These are phyloP conservation scores for Drosophila mulleri DNA, from an alignment of 2,888 invertebrate genomes.

Conservation along the genomic window DNA sequence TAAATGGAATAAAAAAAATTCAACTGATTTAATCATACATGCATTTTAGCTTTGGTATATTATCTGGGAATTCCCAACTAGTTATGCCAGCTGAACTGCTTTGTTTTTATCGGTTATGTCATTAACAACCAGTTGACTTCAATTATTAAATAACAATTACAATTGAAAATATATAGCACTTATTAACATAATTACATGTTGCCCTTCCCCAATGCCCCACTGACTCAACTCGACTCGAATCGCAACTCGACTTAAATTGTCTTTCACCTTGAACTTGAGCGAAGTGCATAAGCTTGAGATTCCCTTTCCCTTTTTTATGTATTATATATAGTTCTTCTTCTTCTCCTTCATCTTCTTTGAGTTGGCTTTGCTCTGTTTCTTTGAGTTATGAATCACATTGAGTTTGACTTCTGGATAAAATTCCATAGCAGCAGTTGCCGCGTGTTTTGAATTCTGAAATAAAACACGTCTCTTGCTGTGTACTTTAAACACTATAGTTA, in stretches of 20 bases:
- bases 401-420: slow-evolving; percentile 40
- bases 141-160: slow-evolving; percentile 13
- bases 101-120: not conserved
- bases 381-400: slow-evolving; percentile 33
- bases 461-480: slow-evolving; percentile 39
- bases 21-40: not conserved
- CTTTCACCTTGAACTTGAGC: slow-evolving; percentile 65
- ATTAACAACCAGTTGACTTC: slow-evolving; percentile 10
- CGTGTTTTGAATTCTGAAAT: slow-evolving; percentile 61
- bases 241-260: not conserved
- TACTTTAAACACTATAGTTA: slow-evolving; percentile 11
- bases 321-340: not conserved
- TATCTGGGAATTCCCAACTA: slow-evolving; percentile 1
- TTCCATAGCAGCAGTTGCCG: slow-evolving; percentile 35
- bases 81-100: not conserved
- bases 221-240: not conserved
- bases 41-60: not conserved
- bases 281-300: slow-evolving; percentile 39
- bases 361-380: slow-evolving; percentile 16
- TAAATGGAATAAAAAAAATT: not conserved
- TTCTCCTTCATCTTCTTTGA: not conserved
- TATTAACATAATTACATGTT: slow-evolving; percentile 15
- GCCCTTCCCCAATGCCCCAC: slow-evolving; percentile 20
- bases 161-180: slow-evolving; percentile 1
- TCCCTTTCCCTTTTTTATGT: slow-evolving; percentile 58